Conservation (phyloP, 2,888 invertebrate species). For the Cylindroiulus punctatus region DNA sequence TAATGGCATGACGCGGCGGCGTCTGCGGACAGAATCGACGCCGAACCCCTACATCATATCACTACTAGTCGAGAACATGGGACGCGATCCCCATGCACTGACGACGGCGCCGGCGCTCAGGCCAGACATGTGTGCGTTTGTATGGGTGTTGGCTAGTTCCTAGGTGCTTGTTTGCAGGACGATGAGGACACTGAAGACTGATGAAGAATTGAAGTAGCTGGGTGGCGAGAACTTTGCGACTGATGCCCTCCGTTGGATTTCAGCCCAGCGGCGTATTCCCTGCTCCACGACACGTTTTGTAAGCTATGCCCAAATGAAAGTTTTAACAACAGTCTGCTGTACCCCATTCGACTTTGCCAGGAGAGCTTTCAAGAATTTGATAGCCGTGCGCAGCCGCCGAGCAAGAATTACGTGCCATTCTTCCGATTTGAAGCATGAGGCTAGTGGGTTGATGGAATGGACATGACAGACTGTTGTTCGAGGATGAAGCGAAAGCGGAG, state of each 20-base stretch:
- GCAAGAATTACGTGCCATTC: too few species aligned
- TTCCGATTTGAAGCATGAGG: too few species aligned
- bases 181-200: neutral
- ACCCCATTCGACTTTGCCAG: neutral
- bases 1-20: slow-evolving; percentile 27
- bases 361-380: too few species aligned
- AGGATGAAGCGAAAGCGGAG: neutral
- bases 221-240: neutral
- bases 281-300: neutral
- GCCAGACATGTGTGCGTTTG: neutral
- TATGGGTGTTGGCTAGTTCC: slow-evolving; percentile 26
- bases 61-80: slow-evolving; percentile 13
- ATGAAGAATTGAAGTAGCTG: neutral
- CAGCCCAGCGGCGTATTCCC: neutral
- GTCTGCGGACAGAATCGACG: slow-evolving; percentile 42
- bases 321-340: neutral
- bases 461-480: too few species aligned
- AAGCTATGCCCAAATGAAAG: neutral
- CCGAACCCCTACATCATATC: slow-evolving; percentile 13
- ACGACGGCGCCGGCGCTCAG: neutral
- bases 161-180: neutral
- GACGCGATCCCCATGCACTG: neutral
- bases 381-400: too few species aligned
- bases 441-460: too few species aligned
- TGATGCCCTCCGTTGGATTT: neutral